Conservation (phyloP, 1,140 invertebrate genomes). For the Zophobas morio region DNA sequence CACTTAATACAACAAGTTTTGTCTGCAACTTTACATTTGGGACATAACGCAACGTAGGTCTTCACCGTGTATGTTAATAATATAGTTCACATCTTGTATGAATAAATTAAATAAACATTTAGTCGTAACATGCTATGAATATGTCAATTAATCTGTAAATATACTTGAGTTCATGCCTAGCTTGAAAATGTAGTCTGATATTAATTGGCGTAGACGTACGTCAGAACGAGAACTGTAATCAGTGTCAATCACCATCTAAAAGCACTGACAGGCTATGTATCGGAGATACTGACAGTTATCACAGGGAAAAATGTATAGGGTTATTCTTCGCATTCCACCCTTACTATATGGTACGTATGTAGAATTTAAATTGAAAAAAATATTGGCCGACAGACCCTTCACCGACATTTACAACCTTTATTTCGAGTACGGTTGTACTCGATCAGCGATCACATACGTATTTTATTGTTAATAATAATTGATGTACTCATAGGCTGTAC, state of each 20-base stretch:
- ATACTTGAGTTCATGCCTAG: neutral
- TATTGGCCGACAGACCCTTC: slow-evolving; percentile 42
- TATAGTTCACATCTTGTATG: too few relatives aligned
- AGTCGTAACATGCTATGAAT: too few relatives aligned
- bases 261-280: slow-evolving; percentile 54
- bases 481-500: too few relatives aligned
- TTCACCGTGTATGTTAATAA: too few relatives aligned
- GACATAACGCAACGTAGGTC: too few relatives aligned
- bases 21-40: too few relatives aligned
- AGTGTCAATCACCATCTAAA: slow-evolving; percentile 57
- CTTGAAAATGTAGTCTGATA: slow-evolving; percentile 15
- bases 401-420: slow-evolving; percentile 8
- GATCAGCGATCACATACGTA: too few relatives aligned
- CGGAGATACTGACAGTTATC: slow-evolving; percentile 58
- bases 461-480: too few relatives aligned
- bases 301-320: slow-evolving; percentile 54
- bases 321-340: slow-evolving; percentile 55
- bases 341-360: slow-evolving; percentile 44
- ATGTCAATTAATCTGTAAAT: too few relatives aligned
- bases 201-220: slow-evolving; percentile 53
- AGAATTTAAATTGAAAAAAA: slow-evolving; percentile 59
- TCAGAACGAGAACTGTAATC: slow-evolving; percentile 57
- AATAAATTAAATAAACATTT: too few relatives aligned
- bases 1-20: too few relatives aligned
- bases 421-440: neutral